A percentile compares a stretch with the other conserved stretches of the same genome.
Conservation (phyloP, 53 echinoderm and acorn worm genomes). For the Patiria pectinifera region DNA sequence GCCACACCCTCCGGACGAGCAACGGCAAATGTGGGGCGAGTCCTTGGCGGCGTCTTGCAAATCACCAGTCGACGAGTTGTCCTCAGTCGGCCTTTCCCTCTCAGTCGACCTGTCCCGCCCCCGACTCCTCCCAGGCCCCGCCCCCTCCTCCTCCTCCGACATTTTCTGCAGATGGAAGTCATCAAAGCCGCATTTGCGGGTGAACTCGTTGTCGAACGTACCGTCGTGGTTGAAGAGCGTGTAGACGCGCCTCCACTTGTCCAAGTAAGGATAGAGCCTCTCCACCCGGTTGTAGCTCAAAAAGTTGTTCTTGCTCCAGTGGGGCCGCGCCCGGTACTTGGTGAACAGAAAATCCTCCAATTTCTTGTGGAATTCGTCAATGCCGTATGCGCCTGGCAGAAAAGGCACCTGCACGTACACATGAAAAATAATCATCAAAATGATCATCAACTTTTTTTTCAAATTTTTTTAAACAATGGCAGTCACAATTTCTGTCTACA, state of each 20-base stretch:
- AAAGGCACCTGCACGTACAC: conserved; percentile 72
- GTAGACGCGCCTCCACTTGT: conserved; percentile 85
- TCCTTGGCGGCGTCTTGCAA: not conserved
- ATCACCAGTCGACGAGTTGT: conserved; percentile 2
- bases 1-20: not conserved
- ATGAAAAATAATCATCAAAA: not conserved
- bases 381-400: conserved; percentile 86
- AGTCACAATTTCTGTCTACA: too few species aligned
- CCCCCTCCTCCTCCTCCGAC: not conserved
- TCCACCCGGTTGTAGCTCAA: conserved; percentile 81
- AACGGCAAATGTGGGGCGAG: conserved; percentile 21
- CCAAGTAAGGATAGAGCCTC: conserved; percentile 85
- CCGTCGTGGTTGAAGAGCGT: conserved; percentile 84
- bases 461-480: too few species aligned
- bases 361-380: conserved; percentile 91
- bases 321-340: conserved; percentile 85
- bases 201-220: conserved; percentile 97
- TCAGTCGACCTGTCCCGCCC: not conserved
- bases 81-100: not conserved
- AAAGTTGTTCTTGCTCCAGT: conserved; percentile 97
- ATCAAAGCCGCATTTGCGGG: conserved; percentile 89
- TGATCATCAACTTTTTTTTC: not conserved
- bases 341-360: conserved; percentile 85
- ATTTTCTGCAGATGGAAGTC: conserved; percentile 71
- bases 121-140: not conserved